Percentiles rank a stretch among this genome's conserved stretches.
phyloP scores from a whole-genome alignment of 2,797 vertebrate genomes.

The Cuculus canorus region DNA sequence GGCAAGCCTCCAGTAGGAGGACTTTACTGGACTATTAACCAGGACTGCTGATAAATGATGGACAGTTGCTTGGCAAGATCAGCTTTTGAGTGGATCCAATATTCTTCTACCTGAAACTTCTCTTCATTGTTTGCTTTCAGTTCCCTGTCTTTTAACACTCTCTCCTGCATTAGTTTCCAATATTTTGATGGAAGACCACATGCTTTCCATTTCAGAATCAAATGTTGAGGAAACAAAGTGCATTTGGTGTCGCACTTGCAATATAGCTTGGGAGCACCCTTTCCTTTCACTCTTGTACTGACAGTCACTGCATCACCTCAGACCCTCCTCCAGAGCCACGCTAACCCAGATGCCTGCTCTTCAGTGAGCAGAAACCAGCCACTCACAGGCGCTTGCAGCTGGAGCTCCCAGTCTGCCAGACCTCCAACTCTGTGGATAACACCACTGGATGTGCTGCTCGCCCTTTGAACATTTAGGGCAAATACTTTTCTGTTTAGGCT shows the following conservation, averaged over 20 bases:
- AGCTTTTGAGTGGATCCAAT: no score
- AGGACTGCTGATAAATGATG: no score
- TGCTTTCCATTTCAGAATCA: background rate
- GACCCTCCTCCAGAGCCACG: background rate
- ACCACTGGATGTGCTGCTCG: background rate
- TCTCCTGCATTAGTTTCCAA: background rate
- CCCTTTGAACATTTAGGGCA: background rate
- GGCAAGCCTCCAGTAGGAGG: no score
- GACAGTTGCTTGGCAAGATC: no score
- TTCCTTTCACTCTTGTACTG: background rate
- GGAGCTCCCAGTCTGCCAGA: background rate
- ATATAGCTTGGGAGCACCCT: background rate
- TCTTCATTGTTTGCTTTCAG: background rate
- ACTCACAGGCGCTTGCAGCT: rapidly evolving
- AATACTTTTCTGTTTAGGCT: background rate
- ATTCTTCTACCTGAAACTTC: background rate
- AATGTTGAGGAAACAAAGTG: background rate
- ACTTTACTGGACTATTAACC: no score
- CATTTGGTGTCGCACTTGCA: background rate
- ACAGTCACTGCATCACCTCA: background rate
- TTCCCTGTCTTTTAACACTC: background rate
- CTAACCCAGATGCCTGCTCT: background rate
- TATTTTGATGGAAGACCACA: background rate
- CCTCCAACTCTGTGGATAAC: background rate
- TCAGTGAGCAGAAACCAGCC: background rate